phyloP scores from a whole-genome alignment of 1,140 invertebrate genomes.

The Laupala kohalensis region DNA sequence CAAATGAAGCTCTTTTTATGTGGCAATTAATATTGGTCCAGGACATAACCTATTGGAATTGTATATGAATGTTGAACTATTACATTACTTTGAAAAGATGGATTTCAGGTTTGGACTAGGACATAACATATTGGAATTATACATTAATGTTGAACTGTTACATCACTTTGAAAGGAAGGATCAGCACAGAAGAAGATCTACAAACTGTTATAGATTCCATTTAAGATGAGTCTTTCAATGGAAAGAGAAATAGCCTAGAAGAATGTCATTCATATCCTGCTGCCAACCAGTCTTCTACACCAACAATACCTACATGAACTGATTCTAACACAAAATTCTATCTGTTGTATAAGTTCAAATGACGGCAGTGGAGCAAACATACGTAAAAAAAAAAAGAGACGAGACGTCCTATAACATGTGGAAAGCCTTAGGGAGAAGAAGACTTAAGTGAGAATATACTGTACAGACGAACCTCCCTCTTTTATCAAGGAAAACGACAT shows the following conservation, averaged over 20 bases:
- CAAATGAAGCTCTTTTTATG: neutral
- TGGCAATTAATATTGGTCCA: no score
- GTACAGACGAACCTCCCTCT: no score
- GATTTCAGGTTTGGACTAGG: no score
- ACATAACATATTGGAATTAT: no score
- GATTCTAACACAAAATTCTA: neutral
- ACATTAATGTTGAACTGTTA: no score
- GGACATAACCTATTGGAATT: no score
- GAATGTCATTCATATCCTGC: neutral
- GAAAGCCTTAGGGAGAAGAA: neutral
- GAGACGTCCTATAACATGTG: neutral
- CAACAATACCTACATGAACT: neutral
- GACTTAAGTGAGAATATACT: neutral
- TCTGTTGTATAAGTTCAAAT: conserved; percentile 1
- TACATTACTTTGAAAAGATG: no score
- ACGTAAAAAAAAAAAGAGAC: neutral
- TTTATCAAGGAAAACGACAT: no score
- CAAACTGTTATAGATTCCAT: neutral
- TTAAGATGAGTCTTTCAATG: neutral
- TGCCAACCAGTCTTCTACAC: neutral
- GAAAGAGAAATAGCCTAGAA: no score
- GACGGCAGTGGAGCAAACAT: neutral
- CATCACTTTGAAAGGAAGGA: neutral
- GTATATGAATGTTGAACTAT: no score
- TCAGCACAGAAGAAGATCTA: conserved; percentile 3